Evolutionary conservation across 2,113 vertebrate genomes (phyloP).

Genomic region (Halichoerus grypus): DNA sequence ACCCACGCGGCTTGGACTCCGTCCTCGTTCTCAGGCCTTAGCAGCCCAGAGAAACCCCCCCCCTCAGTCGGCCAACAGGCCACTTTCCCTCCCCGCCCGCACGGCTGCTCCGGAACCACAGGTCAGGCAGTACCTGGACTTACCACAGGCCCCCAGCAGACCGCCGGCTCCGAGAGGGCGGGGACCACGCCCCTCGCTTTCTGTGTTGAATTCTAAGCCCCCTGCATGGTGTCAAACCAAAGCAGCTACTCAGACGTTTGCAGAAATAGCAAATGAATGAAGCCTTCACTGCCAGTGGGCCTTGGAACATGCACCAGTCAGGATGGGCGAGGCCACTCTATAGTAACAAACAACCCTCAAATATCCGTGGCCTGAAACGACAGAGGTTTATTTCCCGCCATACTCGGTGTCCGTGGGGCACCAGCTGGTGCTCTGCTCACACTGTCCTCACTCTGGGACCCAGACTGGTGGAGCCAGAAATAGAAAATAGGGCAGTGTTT

Average conservation of each 20-base stretch:
- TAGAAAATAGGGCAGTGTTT: background rate
- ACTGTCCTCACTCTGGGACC: background rate
- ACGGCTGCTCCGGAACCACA: background rate
- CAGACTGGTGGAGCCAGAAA: background rate
- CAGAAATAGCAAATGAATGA: background rate
- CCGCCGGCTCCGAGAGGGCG: fast-evolving
- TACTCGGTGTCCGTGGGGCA: background rate
- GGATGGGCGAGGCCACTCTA: background rate
- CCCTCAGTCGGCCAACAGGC: background rate
- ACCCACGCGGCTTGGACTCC: no score
- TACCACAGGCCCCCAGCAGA: background rate
- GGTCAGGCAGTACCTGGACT: background rate
- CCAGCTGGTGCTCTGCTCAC: background rate
- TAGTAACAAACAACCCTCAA: background rate
- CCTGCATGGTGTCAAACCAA: no score
- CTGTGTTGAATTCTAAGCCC: background rate
- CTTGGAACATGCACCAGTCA: background rate
- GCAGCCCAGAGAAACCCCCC: background rate
- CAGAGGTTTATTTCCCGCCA: background rate
- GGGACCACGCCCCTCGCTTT: background rate
- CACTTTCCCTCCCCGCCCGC: background rate
- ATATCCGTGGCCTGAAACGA: background rate
- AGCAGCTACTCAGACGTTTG: background rate
- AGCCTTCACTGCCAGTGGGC: background rate
- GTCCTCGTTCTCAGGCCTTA: background rate